Conservation (phyloP, 2,888 invertebrate genomes). For the Callyntrura sp. region DNA sequence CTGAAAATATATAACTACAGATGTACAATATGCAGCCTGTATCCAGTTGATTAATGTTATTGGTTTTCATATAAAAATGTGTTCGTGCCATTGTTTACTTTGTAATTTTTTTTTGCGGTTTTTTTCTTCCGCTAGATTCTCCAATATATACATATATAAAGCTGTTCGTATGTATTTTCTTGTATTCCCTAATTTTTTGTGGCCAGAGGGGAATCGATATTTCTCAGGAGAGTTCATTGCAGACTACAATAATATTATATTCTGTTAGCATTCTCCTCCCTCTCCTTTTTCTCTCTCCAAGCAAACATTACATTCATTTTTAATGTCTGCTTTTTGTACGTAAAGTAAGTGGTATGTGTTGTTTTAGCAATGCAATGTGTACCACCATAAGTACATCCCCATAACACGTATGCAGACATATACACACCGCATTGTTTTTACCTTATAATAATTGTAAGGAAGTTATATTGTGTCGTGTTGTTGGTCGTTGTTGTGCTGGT, state of each 20-base stretch:
- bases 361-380: not conserved
- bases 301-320: slow-evolving; percentile 46
- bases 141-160: not conserved
- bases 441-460: slow-evolving; percentile 15
- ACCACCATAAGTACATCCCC: not conserved
- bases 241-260: slow-evolving; percentile 50
- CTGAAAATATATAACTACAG: slow-evolving; percentile 30
- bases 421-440: not conserved
- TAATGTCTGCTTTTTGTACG: slow-evolving; percentile 24
- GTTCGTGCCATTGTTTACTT: slow-evolving; percentile 53
- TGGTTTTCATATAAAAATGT: not conserved
- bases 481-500: slow-evolving; percentile 57
- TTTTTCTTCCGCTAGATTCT: not conserved
- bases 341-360: slow-evolving; percentile 1
- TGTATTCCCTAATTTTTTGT: slow-evolving; percentile 24
- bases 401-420: too few relatives aligned
- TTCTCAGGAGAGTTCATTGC: slow-evolving; percentile 56
- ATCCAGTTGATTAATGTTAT: slow-evolving; percentile 17
- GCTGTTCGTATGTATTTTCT: not conserved
- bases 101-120: slow-evolving; percentile 60
- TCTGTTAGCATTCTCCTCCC: slow-evolving; percentile 6
- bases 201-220: slow-evolving; percentile 57
- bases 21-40: not conserved
- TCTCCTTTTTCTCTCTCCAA: slow-evolving; percentile 21
- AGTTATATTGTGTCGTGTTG: slow-evolving; percentile 35